These are phyloP conservation scores for Malurus alboscapulatus DNA, from an alignment of 2,113 vertebrate species.

Conservation along the genomic window DNA sequence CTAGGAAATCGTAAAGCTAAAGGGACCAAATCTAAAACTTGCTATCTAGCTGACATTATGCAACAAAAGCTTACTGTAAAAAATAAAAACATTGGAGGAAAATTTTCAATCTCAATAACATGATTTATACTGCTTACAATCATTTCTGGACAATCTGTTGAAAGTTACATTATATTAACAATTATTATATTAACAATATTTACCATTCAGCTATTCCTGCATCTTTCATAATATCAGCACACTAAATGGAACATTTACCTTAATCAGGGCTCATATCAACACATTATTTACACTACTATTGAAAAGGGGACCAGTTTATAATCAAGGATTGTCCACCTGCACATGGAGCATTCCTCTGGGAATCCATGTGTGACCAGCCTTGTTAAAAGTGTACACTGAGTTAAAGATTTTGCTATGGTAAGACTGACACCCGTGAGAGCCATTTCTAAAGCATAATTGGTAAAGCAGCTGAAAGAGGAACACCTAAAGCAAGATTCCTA, in stretches of 20 bases:
- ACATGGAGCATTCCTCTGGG: neutral
- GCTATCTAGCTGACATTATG: slow-evolving; percentile 76
- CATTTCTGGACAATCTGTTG: neutral
- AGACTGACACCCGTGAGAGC: neutral
- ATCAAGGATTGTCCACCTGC: neutral
- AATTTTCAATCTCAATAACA: neutral
- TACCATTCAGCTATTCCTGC: neutral
- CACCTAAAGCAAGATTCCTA: neutral
- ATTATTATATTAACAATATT: neutral
- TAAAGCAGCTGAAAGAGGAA: neutral
- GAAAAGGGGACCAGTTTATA: neutral
- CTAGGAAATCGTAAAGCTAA: slow-evolving; percentile 48
- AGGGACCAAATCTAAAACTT: slow-evolving; percentile 75
- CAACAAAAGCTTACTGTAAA: slow-evolving; percentile 66
- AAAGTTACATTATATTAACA: neutral
- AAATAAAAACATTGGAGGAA: slow-evolving; percentile 1
- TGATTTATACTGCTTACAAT: slow-evolving; percentile 19
- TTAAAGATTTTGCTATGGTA: neutral
- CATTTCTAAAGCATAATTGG: neutral
- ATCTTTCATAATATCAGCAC: neutral
- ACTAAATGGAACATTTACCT: neutral
- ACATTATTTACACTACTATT: neutral
- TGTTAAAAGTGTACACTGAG: neutral
- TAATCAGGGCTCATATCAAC: neutral
- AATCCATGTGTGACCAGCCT: neutral